A percentile compares a stretch with the other conserved stretches of the same genome.
phyloP scores from a whole-genome alignment of 2,797 vertebrate species.

The Peromyscus aztecus region DNA sequence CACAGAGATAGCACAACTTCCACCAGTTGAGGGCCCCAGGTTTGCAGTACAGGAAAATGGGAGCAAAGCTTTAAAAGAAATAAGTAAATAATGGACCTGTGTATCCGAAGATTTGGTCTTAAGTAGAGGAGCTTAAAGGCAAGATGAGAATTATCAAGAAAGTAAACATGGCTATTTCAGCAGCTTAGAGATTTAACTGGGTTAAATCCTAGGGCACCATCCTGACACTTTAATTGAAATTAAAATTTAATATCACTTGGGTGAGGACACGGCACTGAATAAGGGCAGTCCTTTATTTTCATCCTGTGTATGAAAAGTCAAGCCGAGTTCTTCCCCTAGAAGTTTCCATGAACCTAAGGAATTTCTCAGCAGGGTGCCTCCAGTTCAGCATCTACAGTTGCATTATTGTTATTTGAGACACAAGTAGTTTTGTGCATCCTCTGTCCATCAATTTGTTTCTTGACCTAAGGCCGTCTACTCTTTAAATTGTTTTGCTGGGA shows the following conservation, averaged over 20 bases:
- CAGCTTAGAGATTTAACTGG: constrained; percentile 53
- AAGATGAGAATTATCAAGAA: constrained; percentile 61
- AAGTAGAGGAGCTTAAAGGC: constrained; percentile 35
- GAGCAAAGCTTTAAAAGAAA: constrained; percentile 36
- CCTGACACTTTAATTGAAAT: constrained; percentile 72
- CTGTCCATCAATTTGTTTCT: neutral
- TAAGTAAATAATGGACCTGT: constrained; percentile 36
- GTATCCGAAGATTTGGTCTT: constrained; percentile 39
- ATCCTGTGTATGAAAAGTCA: constrained; percentile 50
- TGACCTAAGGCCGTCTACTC: neutral
- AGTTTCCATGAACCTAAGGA: neutral
- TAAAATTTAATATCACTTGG: constrained; percentile 64
- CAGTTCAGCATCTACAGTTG: neutral
- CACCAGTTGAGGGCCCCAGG: neutral
- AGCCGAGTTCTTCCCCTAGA: neutral
- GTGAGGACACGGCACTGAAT: neutral
- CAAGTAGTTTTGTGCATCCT: constrained; percentile 9
- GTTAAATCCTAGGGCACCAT: constrained; percentile 55
- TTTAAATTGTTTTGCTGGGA: constrained; percentile 32
- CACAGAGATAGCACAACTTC: neutral
- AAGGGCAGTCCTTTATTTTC: neutral
- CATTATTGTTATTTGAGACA: neutral
- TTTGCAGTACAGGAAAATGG: neutral
- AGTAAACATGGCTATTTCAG: constrained; percentile 62
- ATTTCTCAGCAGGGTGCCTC: constrained; percentile 30